These are phyloP conservation scores for Macrostomum lignano DNA, from an alignment of 1,140 invertebrate species.

Conservation along the genomic window DNA sequence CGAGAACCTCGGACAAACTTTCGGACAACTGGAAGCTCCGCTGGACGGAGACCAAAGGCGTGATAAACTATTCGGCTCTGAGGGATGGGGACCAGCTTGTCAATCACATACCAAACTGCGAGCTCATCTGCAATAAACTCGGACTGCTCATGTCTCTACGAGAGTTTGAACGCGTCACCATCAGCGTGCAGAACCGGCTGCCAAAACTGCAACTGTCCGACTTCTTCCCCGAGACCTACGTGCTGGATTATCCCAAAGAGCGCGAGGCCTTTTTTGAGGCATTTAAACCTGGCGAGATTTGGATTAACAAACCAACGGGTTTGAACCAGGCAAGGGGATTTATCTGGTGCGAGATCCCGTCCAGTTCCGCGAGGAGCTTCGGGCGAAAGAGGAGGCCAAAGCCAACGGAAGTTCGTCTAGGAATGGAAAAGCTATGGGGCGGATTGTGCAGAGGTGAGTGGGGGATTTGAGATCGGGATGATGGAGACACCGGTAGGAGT, in stretches of 20 bases:
- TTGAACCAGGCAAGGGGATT: slow-evolving; percentile 28
- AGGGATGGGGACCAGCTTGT: slow-evolving; percentile 18
- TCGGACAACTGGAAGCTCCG: not conserved
- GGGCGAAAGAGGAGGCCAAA: not conserved
- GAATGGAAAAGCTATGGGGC: slow-evolving; percentile 6
- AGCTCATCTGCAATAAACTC: slow-evolving; percentile 26
- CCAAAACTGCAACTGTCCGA: slow-evolving; percentile 17
- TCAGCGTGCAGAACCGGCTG: slow-evolving; percentile 14
- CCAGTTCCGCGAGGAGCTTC: slow-evolving; percentile 10
- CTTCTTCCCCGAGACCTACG: slow-evolving; percentile 26
- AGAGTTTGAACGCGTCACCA: slow-evolving; percentile 2
- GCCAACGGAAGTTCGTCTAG: not conserved
- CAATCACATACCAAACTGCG: slow-evolving; percentile 27
- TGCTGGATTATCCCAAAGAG: slow-evolving; percentile 21
- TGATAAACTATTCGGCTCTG: not conserved
- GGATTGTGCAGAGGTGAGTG: slow-evolving; percentile 20
- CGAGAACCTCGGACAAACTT: not conserved
- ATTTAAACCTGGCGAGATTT: slow-evolving; percentile 15
- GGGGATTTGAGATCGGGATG: too few species aligned
- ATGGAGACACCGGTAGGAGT: too few species aligned
- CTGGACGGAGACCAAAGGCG: not conserved
- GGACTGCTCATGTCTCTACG: slow-evolving; percentile 10
- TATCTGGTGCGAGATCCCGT: slow-evolving; percentile 17
- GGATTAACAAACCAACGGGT: slow-evolving; percentile 28
- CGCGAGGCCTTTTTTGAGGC: slow-evolving; percentile 13